Percentiles rank a stretch among this genome's conserved stretches.
Evolutionary conservation across 2,113 vertebrate species (phyloP).

Genomic region (Acinonyx jubatus): DNA sequence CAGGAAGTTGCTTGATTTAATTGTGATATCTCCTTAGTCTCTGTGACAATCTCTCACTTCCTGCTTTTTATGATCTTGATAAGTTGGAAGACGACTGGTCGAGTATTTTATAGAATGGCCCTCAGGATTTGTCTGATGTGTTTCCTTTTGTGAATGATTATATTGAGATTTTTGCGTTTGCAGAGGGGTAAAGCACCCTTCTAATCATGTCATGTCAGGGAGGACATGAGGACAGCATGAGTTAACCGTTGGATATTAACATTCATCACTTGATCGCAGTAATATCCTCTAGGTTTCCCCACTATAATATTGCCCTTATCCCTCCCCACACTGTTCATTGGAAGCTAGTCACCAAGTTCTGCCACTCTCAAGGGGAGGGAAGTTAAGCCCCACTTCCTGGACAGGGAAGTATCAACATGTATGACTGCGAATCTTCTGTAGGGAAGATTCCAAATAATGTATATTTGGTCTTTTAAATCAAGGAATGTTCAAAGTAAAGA

Average conservation of each 20-base stretch:
- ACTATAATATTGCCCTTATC: not conserved
- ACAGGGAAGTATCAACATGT: not conserved
- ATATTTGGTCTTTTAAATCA: not conserved
- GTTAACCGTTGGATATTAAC: not conserved
- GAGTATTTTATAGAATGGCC: not conserved
- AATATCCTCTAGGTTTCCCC: not conserved
- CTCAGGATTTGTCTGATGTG: not conserved
- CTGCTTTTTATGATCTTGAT: not conserved
- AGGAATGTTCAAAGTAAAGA: not conserved
- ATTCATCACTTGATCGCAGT: not conserved
- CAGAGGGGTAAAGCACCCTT: not conserved
- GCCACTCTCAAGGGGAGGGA: not conserved
- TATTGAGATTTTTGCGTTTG: not conserved
- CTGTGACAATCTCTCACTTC: not conserved
- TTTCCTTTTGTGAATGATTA: not conserved
- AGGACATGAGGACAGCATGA: not conserved
- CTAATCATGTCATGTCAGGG: not conserved
- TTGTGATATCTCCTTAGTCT: not conserved
- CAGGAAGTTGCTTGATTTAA: not conserved
- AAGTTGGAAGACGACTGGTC: not conserved
- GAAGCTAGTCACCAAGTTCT: not conserved
- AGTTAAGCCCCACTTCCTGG: not conserved
- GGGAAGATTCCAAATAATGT: not conserved
- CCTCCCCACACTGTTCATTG: not conserved
- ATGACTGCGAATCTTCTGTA: not conserved